Percentiles rank a stretch among this genome's conserved stretches.
Evolutionary conservation across 1,140 invertebrate species (phyloP).

Genomic region (fruit fly (Drosophila melanogaster)): Release_6_plus_ISO1_MT NT_037436.4:2291001-2291500

Average conservation of each 20-base stretch:
- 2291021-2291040: conserved; percentile 38
- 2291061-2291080: conserved; percentile 7
- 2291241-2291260: conserved; percentile 63
- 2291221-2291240: conserved; percentile 43
- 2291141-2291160: conserved; percentile 43
- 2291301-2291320: conserved; percentile 15
- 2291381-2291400: conserved; percentile 43
- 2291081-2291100: conserved; percentile 53
- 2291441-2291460: not conserved
- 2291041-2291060: conserved; percentile 5
- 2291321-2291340: not conserved
- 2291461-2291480: not conserved
- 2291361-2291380: conserved; percentile 20
- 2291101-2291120: conserved; percentile 55
- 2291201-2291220: conserved; percentile 51
- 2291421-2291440: conserved; percentile 31
- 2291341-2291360: conserved; percentile 33
- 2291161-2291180: conserved; percentile 63
- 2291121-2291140: conserved; percentile 42
- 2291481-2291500: no score
- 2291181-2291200: conserved; percentile 70
- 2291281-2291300: conserved; percentile 59
- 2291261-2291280: conserved; percentile 81
- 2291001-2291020: conserved; percentile 67
- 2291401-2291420: conserved; percentile 41